Evolutionary conservation across 2,113 vertebrate genomes (phyloP).

Genomic region (Sylvietta virens): DNA sequence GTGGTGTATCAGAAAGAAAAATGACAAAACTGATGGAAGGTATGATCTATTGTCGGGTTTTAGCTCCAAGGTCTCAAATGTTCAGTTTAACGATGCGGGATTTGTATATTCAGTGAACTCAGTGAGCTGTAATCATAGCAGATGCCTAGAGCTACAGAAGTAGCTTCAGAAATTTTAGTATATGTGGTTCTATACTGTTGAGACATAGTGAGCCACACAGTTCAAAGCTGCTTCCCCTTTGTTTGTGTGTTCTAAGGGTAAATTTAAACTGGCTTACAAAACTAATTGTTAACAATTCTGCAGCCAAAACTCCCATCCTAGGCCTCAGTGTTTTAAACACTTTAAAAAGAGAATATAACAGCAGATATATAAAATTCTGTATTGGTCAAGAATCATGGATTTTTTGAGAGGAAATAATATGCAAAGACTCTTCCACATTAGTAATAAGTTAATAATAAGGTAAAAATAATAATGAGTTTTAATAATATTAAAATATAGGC

Average conservation of each 20-base stretch:
- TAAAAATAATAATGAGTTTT: not conserved
- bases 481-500: not conserved
- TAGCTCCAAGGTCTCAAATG: not conserved
- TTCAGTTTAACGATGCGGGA: not conserved
- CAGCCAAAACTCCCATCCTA: not conserved
- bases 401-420: not conserved
- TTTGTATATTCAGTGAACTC: not conserved
- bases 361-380: not conserved
- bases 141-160: not conserved
- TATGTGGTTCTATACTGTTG: not conserved
- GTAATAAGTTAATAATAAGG: not conserved
- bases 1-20: not conserved
- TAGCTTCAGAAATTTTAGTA: not conserved
- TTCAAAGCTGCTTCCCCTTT: not conserved
- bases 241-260: not conserved
- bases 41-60: fast-evolving
- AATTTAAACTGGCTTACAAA: not conserved
- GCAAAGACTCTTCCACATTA: not conserved
- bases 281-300: not conserved
- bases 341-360: not conserved
- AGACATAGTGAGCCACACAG: not conserved
- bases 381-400: not conserved
- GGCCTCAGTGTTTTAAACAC: not conserved
- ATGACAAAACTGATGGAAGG: not conserved
- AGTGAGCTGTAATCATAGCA: not conserved